Evolutionary conservation across 2,888 invertebrate genomes (phyloP), one percentile per base, ranked within the genome.

Genomic region (Idaea biselata): DNA sequence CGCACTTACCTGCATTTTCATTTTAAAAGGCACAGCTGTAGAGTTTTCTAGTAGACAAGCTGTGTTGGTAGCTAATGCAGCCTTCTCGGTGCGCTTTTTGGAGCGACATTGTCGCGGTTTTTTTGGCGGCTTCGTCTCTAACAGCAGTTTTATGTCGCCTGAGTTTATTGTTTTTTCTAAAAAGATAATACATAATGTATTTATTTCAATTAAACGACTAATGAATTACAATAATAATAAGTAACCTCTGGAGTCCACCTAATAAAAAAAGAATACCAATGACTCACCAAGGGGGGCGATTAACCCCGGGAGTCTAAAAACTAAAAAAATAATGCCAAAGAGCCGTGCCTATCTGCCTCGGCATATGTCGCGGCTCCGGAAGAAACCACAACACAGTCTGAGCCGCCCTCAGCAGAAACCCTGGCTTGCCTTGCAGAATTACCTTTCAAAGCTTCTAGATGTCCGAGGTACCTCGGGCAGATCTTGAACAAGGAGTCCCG

Each of bases 21-120:
- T 85, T 63, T 82, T 82, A 68, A 91, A 91, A 0, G 88, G 87
- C 0, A 84, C 85, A 0, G 81, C 79, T 62, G 86, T 90, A 0
- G 88, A 89, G 60, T 77, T 71, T 68, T 84, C 81, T 11, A 91
- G 64, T 5, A 91, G 59, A 0, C 77, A 77, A 0, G 79, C 72
- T 0, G 82, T 81, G 65, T 91, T 91, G 0, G 75, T 64, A 0
- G 88, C 78, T 17, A 84, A 83, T 0, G 84, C 88, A 32, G 74
- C 68, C 63, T 91, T 91, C 55, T 91, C 90, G 0, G 86, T 60
- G 8, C 16, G 17, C 16, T 55, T 32, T 14, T 55, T 79, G 0
- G 87, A 66, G 18, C 73, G 77, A 0, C 33, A 25, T 53, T 58
- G 18, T 54, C 56, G 56, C 18, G 56, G 56, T 18, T 56, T 18